Evolutionary conservation across 2,797 vertebrate genomes (phyloP), one percentile per base, ranked within the genome.

Genomic region (Anas georgica): DNA sequence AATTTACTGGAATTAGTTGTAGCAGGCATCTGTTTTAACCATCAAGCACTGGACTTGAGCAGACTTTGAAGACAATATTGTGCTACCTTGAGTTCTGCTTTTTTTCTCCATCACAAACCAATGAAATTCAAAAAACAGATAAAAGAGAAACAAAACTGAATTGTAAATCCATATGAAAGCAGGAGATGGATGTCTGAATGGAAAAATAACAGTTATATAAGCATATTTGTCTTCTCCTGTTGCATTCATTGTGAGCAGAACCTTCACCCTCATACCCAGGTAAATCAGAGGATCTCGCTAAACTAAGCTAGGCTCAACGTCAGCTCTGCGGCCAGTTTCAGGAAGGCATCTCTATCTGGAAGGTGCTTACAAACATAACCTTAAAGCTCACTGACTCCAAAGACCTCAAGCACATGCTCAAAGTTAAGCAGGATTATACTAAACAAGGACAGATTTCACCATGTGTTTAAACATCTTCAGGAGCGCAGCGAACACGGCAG

Each of bases 111-210:
- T 80, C 67, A 72, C 89, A 93, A 93, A 90, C 29, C 18, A 86
- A 39, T 28, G 48, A 88, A 95, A 96, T 93, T 77, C 85, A 93
- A 96, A 93, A 95, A 83, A 28, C 91, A 96, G 88, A 88, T 68
- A 91, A 90, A 93, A 84, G 45, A 66, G 79, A 88, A 94, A 90
- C 59, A 56, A 39, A n/a, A 62, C 83, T 91, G 69, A 95, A 95
- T 86, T 83, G 56, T 80, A 95, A 96, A 95, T 81, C 88, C 96
- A 92, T 86, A 84, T 35, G 88, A 90, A 93, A 75, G 70, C 59
- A 82, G 43, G 55, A 95, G 48, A 81, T 72, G 66, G 86, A 54
- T 69, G 55, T 63, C 88, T 88, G 56, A 87, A 81, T 88, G 83
- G 54, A 94, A 79, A 91, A 91, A 76, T 72, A 81, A 70, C 5